Percentiles rank a stretch among this genome's conserved stretches.
Evolutionary conservation across 37 sponge, comb jelly and placozoan genomes (phyloP).

Genomic region (Haliclona indistincta): DNA sequence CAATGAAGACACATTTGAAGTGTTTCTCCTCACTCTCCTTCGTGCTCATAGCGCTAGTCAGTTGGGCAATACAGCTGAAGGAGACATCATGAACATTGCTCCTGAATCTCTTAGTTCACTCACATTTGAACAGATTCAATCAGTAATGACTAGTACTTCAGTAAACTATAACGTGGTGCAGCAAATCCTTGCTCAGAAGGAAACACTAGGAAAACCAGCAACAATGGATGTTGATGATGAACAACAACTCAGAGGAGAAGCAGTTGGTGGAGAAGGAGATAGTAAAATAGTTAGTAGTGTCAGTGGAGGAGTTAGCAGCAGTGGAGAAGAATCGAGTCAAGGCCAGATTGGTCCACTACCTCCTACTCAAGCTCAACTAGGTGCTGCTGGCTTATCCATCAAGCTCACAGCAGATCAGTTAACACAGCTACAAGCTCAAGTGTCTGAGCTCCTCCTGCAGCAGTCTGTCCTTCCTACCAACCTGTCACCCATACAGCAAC

Average conservation of each 20-base stretch:
- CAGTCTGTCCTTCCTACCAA: slow-evolving; percentile 40
- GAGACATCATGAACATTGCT: slow-evolving; percentile 27
- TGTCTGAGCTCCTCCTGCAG: slow-evolving; percentile 36
- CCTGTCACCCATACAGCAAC: slow-evolving; percentile 41
- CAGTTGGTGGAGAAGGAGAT: not conserved
- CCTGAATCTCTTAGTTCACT: slow-evolving; percentile 56
- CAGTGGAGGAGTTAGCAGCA: not conserved
- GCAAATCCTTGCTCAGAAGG: slow-evolving; percentile 50
- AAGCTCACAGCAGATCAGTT: slow-evolving; percentile 51
- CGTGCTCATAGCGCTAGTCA: not conserved
- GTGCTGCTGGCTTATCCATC: not conserved
- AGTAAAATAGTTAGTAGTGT: slow-evolving; percentile 5
- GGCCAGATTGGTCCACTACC: no score
- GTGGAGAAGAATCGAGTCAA: not conserved
- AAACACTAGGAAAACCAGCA: not conserved
- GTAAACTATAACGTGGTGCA: slow-evolving; percentile 74
- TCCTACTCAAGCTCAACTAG: no score
- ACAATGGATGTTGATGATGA: not conserved
- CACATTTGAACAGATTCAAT: slow-evolving; percentile 57
- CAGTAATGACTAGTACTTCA: slow-evolving; percentile 67
- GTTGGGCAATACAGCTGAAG: not conserved
- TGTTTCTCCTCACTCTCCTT: slow-evolving; percentile 28
- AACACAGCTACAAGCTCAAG: slow-evolving; percentile 32
- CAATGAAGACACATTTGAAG: slow-evolving; percentile 43
- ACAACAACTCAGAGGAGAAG: not conserved